Evolutionary conservation across 2,113 vertebrate species (phyloP).

Genomic region (Thryonomys swinderianus): DNA sequence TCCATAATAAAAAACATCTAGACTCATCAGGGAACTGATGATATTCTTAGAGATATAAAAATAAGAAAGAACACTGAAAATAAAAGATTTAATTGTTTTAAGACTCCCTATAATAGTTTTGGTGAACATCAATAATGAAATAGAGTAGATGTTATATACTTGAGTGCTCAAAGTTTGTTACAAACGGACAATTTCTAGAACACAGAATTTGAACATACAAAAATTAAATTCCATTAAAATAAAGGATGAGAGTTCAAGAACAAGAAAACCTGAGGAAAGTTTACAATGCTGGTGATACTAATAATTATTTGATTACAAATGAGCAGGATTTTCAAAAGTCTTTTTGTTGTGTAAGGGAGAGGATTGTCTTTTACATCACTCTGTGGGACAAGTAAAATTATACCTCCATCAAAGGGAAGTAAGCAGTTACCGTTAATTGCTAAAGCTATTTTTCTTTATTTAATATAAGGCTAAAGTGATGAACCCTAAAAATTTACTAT

Average conservation of each 20-base stretch:
- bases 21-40: neutral
- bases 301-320: neutral
- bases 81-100: neutral
- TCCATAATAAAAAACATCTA: neutral
- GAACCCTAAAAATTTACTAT: neutral
- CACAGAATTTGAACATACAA: neutral
- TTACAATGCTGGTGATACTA: neutral
- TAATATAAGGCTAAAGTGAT: neutral
- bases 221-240: neutral
- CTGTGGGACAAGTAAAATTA: neutral
- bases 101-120: neutral
- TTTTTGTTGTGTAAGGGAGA: neutral
- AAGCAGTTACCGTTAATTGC: neutral
- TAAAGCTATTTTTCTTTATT: neutral
- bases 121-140: neutral
- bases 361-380: neutral
- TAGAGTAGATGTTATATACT: neutral
- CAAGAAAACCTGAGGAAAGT: neutral
- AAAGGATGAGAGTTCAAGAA: neutral
- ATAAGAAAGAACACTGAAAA: neutral
- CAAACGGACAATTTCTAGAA: neutral
- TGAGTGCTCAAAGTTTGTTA: neutral
- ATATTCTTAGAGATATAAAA: neutral
- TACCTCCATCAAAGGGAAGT: neutral
- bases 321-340: neutral